phyloP scores from a whole-genome alignment of 2,113 vertebrate species.

The Kryptolebias marmoratus region DNA sequence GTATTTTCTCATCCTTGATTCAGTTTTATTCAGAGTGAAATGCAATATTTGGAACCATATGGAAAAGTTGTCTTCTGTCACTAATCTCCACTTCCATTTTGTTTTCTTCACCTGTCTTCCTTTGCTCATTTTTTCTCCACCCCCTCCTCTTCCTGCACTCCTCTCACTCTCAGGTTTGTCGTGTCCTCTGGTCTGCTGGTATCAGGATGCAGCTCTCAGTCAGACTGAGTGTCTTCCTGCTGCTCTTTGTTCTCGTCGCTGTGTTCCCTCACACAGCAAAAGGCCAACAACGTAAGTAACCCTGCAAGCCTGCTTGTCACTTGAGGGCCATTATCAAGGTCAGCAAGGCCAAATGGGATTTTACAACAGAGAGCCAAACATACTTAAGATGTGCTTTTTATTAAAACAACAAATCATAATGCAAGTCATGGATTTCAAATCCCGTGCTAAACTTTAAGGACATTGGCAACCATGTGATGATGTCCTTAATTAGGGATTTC shows the following conservation, averaged over 20 bases:
- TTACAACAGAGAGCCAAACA: not conserved
- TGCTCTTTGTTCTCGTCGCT: constrained; percentile 58
- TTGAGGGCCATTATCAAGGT: not conserved
- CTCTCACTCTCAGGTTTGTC: constrained; percentile 37
- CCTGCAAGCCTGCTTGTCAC: not conserved
- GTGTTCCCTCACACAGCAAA: constrained; percentile 45
- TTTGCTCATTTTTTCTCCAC: no score
- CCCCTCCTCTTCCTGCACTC: not conserved
- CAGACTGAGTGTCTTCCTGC: constrained; percentile 47
- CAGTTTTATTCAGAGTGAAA: no score
- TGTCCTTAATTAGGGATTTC: not conserved
- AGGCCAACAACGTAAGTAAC: constrained; percentile 76
- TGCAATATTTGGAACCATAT: no score
- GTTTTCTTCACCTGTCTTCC: not conserved
- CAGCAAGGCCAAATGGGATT: not conserved
- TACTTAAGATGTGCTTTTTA: not conserved
- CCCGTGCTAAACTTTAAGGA: no score
- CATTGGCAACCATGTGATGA: accelerated
- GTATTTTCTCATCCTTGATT: no score
- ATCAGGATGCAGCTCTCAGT: constrained; percentile 64
- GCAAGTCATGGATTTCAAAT: not conserved
- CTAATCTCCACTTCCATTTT: constrained; percentile 1
- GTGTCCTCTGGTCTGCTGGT: constrained; percentile 26
- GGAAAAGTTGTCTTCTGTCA: not conserved
- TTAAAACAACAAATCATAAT: not conserved